Base-by-base conservation (phyloP, 2,113 vertebrate species). In the Aptenodytes patagonicus region DNA sequence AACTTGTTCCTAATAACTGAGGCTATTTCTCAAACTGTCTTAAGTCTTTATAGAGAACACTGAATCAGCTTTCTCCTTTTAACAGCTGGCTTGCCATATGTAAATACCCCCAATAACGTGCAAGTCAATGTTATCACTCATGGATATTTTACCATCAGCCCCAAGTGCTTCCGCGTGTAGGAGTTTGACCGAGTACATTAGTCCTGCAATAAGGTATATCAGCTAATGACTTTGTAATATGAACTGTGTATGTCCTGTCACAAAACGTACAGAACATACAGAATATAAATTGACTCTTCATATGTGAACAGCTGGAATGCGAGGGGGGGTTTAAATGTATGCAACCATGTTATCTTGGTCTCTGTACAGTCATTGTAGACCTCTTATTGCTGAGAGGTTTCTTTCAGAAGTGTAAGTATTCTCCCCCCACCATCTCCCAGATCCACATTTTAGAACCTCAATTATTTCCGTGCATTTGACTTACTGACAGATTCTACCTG, bases 401-500 rank as follows among this genome's bases (percentile, higher is more conserved):
- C 78, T 85, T 64, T 54, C 80, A 20, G 83, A 95, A 62, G n/a
- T 31, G 25, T 68, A 86, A 90, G 32, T 65, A 16, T 83, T 89
- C 25, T 85, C 14, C 8, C 25, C 15, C 12, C 10, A 13, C 40
- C 22, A 52, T n/a, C 29, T 82, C 65, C 71, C 46, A 82, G 47
- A 32, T 91, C 95, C 88, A 85, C 2, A 13, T 92, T 96, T 89
- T 57, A 49, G 81, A 62, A 60, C 38, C 46, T 93, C 36, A 70
- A 7, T 60, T 76, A 47, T 83, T 75, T 66, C 38, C 14, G 42
- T 58, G 26, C 3, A 1, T 94, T 95, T 82, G 20, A 71, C 26
- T 97, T 58, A 79, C 3, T 76, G 93, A 49, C 54, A 98, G 97
- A 95, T 98, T 92, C 90, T 98, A 28, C 94, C 98, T 83, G 90